Conservation (phyloP, 2,797 vertebrate species). For the Molossus alvarezi region DNA sequence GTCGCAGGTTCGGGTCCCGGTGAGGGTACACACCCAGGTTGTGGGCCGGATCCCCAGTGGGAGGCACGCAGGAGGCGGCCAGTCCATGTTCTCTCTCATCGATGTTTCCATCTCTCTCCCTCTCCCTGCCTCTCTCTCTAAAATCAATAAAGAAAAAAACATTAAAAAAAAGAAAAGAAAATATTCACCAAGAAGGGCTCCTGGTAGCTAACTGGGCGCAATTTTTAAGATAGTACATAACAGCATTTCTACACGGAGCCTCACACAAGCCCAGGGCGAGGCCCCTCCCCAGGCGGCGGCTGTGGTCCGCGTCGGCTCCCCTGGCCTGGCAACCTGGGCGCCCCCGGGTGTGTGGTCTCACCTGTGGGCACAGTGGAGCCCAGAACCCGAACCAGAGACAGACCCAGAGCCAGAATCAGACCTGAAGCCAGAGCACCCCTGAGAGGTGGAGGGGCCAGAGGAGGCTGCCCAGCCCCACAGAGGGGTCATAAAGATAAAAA, state of each 20-base stretch:
- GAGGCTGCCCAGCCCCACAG: no score
- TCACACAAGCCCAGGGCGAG: background rate
- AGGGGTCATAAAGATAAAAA: slow-evolving; percentile 51
- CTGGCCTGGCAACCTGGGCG: background rate
- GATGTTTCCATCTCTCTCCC: no score
- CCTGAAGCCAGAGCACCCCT: no score
- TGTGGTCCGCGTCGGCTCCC: background rate
- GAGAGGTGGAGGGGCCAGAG: no score
- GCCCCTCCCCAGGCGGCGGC: background rate
- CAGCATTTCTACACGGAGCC: background rate
- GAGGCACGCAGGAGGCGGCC: no score
- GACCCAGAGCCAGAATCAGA: background rate
- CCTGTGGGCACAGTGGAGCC: background rate
- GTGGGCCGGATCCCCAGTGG: no score
- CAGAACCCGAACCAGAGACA: background rate
- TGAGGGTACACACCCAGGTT: no score
- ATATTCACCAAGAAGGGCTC: background rate
- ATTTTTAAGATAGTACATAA: background rate
- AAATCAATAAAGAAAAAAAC: no score
- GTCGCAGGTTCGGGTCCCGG: no score
- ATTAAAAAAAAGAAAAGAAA: no score
- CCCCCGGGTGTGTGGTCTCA: background rate
- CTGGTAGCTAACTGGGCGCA: background rate
- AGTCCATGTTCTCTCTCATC: no score
- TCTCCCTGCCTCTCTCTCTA: no score